These are phyloP conservation scores for Spodoptera litura DNA, from an alignment of 1,140 invertebrate genomes.

Conservation along the genomic window DNA sequence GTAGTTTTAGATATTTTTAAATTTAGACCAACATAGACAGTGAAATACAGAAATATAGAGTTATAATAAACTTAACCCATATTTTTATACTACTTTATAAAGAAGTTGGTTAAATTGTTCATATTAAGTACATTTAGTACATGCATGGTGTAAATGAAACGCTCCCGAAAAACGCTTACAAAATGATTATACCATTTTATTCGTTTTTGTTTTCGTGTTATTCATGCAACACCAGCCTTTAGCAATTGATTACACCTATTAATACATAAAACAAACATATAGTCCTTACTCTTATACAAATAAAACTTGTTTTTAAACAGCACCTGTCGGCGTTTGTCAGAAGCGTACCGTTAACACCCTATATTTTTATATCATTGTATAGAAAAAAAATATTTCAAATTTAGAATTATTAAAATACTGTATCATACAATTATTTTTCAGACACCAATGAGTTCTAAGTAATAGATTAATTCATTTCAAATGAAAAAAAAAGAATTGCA, in stretches of 20 bases:
- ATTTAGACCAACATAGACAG: conserved; percentile 7
- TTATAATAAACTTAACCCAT: neutral
- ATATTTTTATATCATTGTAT: conserved; percentile 36
- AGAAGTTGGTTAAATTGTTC: conserved; percentile 25
- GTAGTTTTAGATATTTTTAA: conserved; percentile 9
- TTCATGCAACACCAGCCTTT: no score
- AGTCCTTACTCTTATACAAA: no score
- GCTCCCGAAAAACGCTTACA: no score
- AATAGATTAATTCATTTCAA: conserved; percentile 56
- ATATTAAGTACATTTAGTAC: neutral
- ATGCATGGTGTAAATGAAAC: no score
- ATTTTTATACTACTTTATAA: neutral
- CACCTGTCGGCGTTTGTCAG: no score
- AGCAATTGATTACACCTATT: no score
- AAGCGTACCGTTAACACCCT: no score
- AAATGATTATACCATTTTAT: no score
- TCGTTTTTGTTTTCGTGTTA: no score
- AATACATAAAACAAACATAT: no score
- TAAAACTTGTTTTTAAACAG: no score
- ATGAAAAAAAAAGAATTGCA: conserved; percentile 57
- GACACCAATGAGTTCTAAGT: conserved; percentile 77
- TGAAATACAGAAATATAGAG: neutral
- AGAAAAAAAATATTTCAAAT: conserved; percentile 22
- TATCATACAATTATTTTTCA: conserved; percentile 63
- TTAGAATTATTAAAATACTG: conserved; percentile 50